Base-by-base conservation (phyloP, 2,113 vertebrate species). In the Megalops atlanticus region DNA sequence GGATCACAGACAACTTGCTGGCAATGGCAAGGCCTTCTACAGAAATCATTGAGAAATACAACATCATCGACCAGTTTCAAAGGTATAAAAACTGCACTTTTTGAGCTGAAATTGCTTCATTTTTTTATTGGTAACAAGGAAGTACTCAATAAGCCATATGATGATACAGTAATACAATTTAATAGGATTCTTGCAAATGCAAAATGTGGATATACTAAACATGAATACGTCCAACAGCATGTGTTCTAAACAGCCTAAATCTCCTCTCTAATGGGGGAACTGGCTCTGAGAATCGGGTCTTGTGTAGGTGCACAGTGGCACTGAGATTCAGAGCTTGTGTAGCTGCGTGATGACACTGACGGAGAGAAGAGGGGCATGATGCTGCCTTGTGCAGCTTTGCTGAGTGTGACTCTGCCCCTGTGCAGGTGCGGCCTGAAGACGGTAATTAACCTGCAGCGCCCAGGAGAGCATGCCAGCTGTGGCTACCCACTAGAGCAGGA, bases 11-110 rank as follows among this genome's bases (percentile, higher is more conserved):
- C 89, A 96, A 94, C 69, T 95, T 99, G 88, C 91, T 99, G 83
- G 97, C 97, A 75, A 99, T 97, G 96, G 96, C 97, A 80, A 96
- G 98, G 87, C 97, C 98, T 39, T 99, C 98, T 39, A 96, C 97
- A 39, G 97, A 99, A 90, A 91, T 96, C 77, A 96, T 98, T 70
- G 94, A 97, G 78, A 99, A 96, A 87, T 99, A 97, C 92, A 91
- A 91, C 83, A 92, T 99, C 78, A 97, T 99, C 41, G 91, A 97
- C 70, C 97, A 99, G 81, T 99, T 99, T 86, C 93, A 94, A 86
- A 95, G 95, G 98, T 99, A 93, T 85, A 71, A 70, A 74, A 45
- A 14, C 14, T 45, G 6, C 43, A 64, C 7, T 64, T 64, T 64
- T 58, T 58, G 21, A n/a, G 16, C 6, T 58, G 52, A n/a, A 18